phyloP scores from a whole-genome alignment of 37 sponge, comb jelly and placozoan genomes.

The Bolinopsis microptera region DNA sequence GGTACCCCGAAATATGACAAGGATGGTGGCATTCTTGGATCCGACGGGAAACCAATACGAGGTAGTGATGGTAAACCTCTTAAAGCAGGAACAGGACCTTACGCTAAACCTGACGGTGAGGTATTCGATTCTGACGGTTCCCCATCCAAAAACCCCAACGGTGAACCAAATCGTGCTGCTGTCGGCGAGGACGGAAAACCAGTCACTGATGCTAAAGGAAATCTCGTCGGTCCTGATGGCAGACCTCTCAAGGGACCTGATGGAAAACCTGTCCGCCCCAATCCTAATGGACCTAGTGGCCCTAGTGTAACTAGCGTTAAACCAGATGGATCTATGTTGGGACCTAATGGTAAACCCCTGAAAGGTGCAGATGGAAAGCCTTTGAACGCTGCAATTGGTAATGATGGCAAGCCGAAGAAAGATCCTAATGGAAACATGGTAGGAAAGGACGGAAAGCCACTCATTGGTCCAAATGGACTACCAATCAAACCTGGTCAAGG shows the following conservation, averaged over 20 bases:
- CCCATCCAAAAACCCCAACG: constrained; percentile 46
- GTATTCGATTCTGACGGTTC: constrained; percentile 50
- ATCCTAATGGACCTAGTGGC: constrained; percentile 60
- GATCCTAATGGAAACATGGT: constrained; percentile 42
- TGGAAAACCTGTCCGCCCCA: constrained; percentile 55
- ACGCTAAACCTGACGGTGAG: constrained; percentile 48
- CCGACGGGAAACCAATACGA: constrained; percentile 40
- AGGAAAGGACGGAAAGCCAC: constrained; percentile 50
- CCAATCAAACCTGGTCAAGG: constrained; percentile 50
- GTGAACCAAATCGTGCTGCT: constrained; percentile 35
- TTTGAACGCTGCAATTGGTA: constrained; percentile 37
- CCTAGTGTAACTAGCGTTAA: not conserved
- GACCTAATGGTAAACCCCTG: constrained; percentile 58
- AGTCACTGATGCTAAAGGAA: constrained; percentile 58
- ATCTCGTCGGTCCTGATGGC: constrained; percentile 47
- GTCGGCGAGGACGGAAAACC: constrained; percentile 40
- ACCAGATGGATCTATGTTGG: constrained; percentile 49
- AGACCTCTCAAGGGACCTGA: constrained; percentile 62
- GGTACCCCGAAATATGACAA: constrained; percentile 48
- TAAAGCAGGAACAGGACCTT: constrained; percentile 45
- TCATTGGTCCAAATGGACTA: constrained; percentile 39
- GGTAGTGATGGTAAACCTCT: constrained; percentile 54
- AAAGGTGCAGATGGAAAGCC: constrained; percentile 60
- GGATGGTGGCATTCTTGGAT: constrained; percentile 54
- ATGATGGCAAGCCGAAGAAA: constrained; percentile 55